Evolutionary conservation across 1,140 invertebrate species (phyloP), one percentile per base, ranked within the genome.

Genomic region (Arctopsyche grandis): DNA sequence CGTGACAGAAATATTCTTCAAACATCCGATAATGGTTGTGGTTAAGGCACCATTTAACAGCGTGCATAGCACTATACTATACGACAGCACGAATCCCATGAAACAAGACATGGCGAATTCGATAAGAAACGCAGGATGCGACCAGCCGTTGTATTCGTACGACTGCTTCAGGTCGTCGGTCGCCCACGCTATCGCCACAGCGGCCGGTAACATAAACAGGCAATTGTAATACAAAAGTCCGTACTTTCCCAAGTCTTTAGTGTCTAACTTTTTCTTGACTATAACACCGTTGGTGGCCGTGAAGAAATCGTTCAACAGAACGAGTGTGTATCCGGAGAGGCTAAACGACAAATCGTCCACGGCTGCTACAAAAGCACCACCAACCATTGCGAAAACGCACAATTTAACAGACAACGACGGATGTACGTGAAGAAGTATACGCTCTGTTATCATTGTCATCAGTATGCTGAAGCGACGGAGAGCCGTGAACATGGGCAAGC

Each of bases 401-500:
- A 97, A 86, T 86, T 99, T 93, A n/a, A 95, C 92, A 38, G 93
- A 90, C 78, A 91, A 88, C 9, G 90, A 91, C 5, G 94, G 92
- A 78, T 89, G 89, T 0, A 94, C 86, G 10, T 93, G 93, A 1
- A 99, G 90, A 46, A 99, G 91, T 83, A 95, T 94, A 83, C 93
- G 94, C 86, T 99, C 98, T 21, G 93, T 91, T 78, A 99, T 90
- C 97, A 99, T 98, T 0, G 98, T 99, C 93, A 99, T 97, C n/a
- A 99, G 87, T 82, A 99, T 99, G 52, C 97, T 98, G 86, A 99
- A 99, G 82, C 98, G 90, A 79, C 98, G 89, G 9, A 99, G 87
- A 10, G 97, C 98, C 9, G 98, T 99, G 85, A 99, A 99, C 98
- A 99, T 99, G 0, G 98, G 98, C 70, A 99, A 89, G 89, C 96